Evolutionary conservation across 2,797 vertebrate genomes (phyloP), one percentile per base, ranked within the genome.

Genomic region (Vireo griseus): DNA sequence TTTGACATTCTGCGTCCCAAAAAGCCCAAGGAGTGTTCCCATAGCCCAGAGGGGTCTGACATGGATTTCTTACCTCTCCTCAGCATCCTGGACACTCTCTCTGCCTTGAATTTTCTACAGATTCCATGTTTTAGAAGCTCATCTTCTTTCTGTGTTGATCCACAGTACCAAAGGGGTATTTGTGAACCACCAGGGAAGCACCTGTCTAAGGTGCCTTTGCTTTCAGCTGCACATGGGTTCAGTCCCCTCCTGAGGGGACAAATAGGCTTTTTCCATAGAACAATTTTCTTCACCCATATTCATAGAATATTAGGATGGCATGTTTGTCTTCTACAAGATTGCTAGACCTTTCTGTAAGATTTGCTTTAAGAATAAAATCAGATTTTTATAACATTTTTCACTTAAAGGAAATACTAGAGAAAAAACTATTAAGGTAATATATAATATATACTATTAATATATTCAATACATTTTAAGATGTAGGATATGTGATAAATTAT

Each of bases 161-260:
- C 8, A 10, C 1, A 1, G 37, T 39, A 87, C 39, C 29, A 29
- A 78, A 73, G 16, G 4, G 6, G 2, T 7, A 5, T 29, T 85
- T 59, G 11, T 29, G 40, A 88, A 55, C 0, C 0, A 0, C 8
- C 2, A 4, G 24, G 19, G 22, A 73, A 57, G 6, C 0, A 0
- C 3, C 8, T 37, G 13, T 29, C 42, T 52, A 44, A 66, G 24
- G 13, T 42, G 22, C 26, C 33, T 52, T 86, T 66, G 22, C 29
- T 78, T 68, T 59, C 58, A 79, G 28, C 16, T 40, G 18, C 1
- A 3, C 10, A 3, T 0, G 2, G 13, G 6, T 17, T 48, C 40
- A 28, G 17, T 31, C 17, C 15, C 9, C 16, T 33, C 10, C 42
- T 16, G n/a, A 58, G 5, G 7, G 11, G 7, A 52, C 9, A 76